These are phyloP conservation scores for Nasonia giraulti DNA, from an alignment of 1,140 invertebrate genomes.

Conservation along the genomic window DNA sequence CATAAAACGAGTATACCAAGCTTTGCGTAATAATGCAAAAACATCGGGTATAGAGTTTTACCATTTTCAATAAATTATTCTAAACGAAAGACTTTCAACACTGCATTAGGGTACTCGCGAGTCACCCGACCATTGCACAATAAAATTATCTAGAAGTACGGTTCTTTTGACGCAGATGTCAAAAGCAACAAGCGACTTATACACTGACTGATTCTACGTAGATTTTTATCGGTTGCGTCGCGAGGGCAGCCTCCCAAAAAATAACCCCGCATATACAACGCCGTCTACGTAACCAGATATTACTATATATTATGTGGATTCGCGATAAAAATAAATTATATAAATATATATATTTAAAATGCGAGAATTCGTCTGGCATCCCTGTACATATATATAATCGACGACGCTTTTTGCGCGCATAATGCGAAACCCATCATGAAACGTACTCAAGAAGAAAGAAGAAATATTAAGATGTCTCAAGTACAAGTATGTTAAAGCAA, in stretches of 20 bases:
- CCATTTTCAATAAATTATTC: not conserved
- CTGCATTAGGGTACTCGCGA: not conserved
- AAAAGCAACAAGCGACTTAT: conserved; percentile 18
- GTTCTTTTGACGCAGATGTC: conserved; percentile 24
- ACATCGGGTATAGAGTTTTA: not conserved
- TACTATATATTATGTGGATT: conserved; percentile 34
- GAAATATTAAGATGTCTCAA: conserved; percentile 23
- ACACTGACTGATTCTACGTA: conserved; percentile 23
- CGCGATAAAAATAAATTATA: conserved; percentile 41
- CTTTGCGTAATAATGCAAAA: not conserved
- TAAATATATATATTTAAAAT: conserved; percentile 37
- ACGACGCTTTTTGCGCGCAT: conserved; percentile 44
- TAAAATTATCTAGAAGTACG: not conserved
- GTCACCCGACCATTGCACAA: not conserved
- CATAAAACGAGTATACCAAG: no score
- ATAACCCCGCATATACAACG: conserved; percentile 2
- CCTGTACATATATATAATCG: conserved; percentile 46
- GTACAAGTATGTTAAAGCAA: conserved; percentile 41
- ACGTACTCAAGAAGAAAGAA: conserved; percentile 34
- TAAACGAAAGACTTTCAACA: not conserved
- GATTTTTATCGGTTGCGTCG: conserved; percentile 3
- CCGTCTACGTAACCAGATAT: conserved; percentile 37
- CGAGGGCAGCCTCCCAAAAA: conserved; percentile 14
- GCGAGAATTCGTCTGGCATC: conserved; percentile 31
- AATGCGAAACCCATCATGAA: conserved; percentile 43